phyloP scores from a whole-genome alignment of 2,888 invertebrate species.

The Neria commutata region DNA sequence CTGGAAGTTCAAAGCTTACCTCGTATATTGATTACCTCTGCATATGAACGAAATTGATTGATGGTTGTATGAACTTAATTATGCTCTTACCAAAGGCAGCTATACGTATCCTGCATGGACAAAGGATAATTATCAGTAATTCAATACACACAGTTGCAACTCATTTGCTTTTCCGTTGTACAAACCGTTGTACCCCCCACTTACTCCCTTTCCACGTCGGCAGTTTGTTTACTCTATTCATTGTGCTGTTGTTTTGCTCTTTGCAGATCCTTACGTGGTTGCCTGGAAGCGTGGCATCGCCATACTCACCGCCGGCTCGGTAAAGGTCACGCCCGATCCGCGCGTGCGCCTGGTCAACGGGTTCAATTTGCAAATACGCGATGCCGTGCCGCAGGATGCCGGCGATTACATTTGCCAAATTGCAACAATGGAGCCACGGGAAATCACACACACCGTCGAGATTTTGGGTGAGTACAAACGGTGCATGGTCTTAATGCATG shows the following conservation, averaged over 20 bases:
- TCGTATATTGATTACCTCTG: no score
- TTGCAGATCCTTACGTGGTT: constrained; percentile 67
- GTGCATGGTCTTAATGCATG: not conserved
- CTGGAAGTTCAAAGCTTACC: no score
- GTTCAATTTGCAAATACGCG: constrained; percentile 70
- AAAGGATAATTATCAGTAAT: no score
- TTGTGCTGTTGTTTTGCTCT: not conserved
- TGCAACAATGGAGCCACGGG: constrained; percentile 69
- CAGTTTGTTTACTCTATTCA: not conserved
- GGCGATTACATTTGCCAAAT: constrained; percentile 74
- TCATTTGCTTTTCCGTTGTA: no score
- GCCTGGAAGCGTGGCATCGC: constrained; percentile 73
- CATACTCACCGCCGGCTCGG: constrained; percentile 69
- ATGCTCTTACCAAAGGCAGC: no score
- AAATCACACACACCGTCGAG: constrained; percentile 72
- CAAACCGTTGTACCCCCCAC: no score
- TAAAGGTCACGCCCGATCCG: constrained; percentile 71
- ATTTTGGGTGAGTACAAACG: constrained; percentile 67
- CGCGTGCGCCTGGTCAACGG: constrained; percentile 69
- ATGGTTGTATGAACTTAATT: no score
- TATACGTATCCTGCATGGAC: no score
- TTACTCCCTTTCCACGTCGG: no score
- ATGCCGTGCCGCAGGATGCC: constrained; percentile 70
- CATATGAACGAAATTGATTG: no score
- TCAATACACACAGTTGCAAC: no score